Evolutionary conservation across 2,888 invertebrate species (phyloP).

Genomic region (Volucella inanis): DNA sequence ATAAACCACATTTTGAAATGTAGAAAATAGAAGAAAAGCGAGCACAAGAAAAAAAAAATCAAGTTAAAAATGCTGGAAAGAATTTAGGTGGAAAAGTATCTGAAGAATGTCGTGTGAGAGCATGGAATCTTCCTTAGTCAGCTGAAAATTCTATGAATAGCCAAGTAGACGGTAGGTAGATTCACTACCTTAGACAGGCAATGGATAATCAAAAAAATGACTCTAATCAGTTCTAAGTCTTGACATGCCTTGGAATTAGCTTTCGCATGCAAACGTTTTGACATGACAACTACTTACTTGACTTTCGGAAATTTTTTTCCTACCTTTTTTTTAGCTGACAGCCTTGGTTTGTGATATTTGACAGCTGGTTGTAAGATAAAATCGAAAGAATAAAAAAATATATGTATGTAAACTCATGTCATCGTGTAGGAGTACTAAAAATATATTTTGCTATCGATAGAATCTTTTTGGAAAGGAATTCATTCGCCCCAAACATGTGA

Average conservation of each 20-base stretch:
- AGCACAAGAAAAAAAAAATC: slow-evolving; percentile 20
- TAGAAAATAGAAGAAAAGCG: slow-evolving; percentile 26
- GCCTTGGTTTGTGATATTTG: slow-evolving; percentile 49
- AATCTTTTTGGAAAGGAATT: slow-evolving; percentile 1
- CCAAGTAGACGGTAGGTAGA: slow-evolving; percentile 34
- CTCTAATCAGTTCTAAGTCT: slow-evolving; percentile 59
- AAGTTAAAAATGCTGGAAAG: slow-evolving; percentile 56
- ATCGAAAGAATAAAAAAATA: slow-evolving; percentile 11
- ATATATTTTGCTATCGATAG: slow-evolving; percentile 28
- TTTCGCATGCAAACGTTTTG: slow-evolving; percentile 18
- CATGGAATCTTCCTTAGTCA: slow-evolving; percentile 68
- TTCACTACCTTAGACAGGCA: slow-evolving; percentile 54
- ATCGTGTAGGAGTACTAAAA: slow-evolving; percentile 27
- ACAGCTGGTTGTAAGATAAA: slow-evolving; percentile 67
- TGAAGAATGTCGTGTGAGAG: slow-evolving; percentile 55
- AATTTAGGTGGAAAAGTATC: slow-evolving; percentile 69
- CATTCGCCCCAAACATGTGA: background rate
- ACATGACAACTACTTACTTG: slow-evolving; percentile 61
- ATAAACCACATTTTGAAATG: slow-evolving; percentile 72
- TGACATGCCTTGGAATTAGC: slow-evolving; percentile 55
- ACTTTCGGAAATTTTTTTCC: slow-evolving; percentile 53
- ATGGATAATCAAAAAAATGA: slow-evolving; percentile 60
- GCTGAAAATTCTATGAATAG: slow-evolving; percentile 66
- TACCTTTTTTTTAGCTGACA: slow-evolving; percentile 16
- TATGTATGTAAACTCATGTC: slow-evolving; percentile 28